Evolutionary conservation across 2,113 vertebrate genomes (phyloP), one percentile per base, ranked within the genome.

Genomic region (Morone chrysops): DNA sequence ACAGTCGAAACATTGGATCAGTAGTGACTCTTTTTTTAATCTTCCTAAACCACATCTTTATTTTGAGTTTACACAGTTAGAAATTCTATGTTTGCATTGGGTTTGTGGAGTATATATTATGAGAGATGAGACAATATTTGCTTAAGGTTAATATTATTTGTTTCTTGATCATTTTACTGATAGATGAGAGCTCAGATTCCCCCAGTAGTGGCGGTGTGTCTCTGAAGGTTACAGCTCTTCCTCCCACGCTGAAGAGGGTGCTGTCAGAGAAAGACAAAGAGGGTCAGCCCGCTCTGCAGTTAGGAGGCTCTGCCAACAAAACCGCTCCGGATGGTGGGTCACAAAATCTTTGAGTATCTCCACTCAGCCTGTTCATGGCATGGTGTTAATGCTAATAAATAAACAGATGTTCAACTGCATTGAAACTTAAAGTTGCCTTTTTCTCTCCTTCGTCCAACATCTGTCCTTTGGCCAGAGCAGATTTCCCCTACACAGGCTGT

Each of bases 241-340:
- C 96, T 2, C 90, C 95, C 2, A 78, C 94, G 50, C 88, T 98
- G 70, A 98, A 96, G 92, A 98, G 95, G 86, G 91, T 85, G 59
- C 89, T 96, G 82, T 96, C 95, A 6, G 97, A 98, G 22, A 99
- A 97, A 91, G 97, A 97, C 83, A 96, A 95, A 87, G 97, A 98
- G 1, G 94, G 94, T 43, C 96, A 74, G 40, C 45, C 54, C 22
- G 41, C 75, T 51, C 77, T 67, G 41, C 84, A 96, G 89, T 90
- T 94, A 11, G 94, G 85, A 83, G 84, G 80, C 22, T 87, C 96
- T 54, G 84, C 92, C 68, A 95, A 93, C 87, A 96, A 94, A 0
- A 90, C 94, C 87, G 88, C 96, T 93, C 96, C 97, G 93, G 97
- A 98, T 96, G 97, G 98, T 99, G 94, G 91, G 91, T 63, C 25